A percentile compares a stretch with the other conserved stretches of the same genome.
phyloP scores from a whole-genome alignment of 2,113 vertebrate species.

The Tympanuchus pallidicinctus region DNA sequence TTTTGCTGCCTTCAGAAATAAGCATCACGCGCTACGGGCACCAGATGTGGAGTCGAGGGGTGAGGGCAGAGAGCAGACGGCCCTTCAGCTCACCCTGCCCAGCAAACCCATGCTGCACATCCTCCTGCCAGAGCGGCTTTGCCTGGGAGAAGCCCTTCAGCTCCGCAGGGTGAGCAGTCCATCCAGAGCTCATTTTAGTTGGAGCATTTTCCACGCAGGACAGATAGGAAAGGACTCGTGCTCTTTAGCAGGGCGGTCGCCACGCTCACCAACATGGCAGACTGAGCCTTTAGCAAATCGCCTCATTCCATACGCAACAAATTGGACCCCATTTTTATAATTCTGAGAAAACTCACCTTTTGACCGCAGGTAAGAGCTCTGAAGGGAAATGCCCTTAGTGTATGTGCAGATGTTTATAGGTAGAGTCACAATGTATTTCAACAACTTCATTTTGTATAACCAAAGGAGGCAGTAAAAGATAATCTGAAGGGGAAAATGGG shows the following conservation, averaged over 20 bases:
- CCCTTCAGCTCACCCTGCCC: not conserved
- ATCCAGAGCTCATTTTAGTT: not conserved
- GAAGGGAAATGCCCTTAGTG: not conserved
- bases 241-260: not conserved
- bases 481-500: not conserved
- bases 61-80: not conserved
- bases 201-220: not conserved
- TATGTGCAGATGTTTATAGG: fast-evolving
- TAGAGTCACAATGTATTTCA: not conserved
- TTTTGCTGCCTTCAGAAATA: constrained; percentile 72
- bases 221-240: not conserved
- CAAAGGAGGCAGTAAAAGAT: not conserved
- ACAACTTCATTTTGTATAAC: not conserved
- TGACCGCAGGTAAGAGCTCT: not conserved
- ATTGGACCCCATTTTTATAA: not conserved
- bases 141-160: not conserved
- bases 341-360: not conserved
- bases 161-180: not conserved
- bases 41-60: not conserved
- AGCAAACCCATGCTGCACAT: not conserved
- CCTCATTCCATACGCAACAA: fast-evolving
- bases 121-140: not conserved
- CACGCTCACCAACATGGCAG: fast-evolving
- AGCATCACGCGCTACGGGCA: constrained; percentile 64
- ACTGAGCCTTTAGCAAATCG: not conserved